Evolutionary conservation across 2,113 vertebrate genomes (phyloP).

Genomic region (Tragelaphus buxtoni): DNA sequence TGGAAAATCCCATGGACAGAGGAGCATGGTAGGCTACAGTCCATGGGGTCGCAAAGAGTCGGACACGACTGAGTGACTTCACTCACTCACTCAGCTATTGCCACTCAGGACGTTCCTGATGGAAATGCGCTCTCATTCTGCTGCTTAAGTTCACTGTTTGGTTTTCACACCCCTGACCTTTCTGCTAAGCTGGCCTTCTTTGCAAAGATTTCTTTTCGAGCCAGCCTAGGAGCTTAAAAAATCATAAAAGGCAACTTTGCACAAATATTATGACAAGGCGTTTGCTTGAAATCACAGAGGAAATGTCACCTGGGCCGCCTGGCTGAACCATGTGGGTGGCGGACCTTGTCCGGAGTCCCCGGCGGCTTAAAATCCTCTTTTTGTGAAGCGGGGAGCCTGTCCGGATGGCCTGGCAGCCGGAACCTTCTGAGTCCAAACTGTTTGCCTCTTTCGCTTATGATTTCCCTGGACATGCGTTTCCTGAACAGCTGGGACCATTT

Average conservation of each 20-base stretch:
- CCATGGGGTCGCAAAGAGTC: too few species aligned
- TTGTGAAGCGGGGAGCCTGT: neutral
- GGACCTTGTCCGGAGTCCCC: slow-evolving; percentile 33
- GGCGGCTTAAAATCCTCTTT: neutral
- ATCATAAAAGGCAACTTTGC: slow-evolving; percentile 39
- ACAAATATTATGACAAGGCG: slow-evolving; percentile 79
- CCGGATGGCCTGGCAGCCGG: fast-evolving
- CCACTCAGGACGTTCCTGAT: fast-evolving
- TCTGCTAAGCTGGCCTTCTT: slow-evolving; percentile 71
- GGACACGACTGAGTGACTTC: too few species aligned
- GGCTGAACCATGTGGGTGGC: neutral
- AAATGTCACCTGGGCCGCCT: slow-evolving; percentile 71
- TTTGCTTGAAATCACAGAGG: slow-evolving; percentile 75
- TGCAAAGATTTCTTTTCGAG: slow-evolving; percentile 54
- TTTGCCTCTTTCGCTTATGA: neutral
- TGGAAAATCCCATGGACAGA: too few species aligned
- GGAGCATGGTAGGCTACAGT: too few species aligned
- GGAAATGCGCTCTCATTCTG: fast-evolving
- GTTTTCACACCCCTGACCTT: slow-evolving; percentile 77
- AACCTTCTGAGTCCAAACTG: neutral
- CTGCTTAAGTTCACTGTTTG: slow-evolving; percentile 68
- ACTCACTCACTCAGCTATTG: neutral
- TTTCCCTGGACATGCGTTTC: neutral
- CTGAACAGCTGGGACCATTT: neutral
- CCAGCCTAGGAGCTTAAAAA: slow-evolving; percentile 66